Evolutionary conservation across 2,888 invertebrate genomes (phyloP).

Genomic region (Empis stercorea): DNA sequence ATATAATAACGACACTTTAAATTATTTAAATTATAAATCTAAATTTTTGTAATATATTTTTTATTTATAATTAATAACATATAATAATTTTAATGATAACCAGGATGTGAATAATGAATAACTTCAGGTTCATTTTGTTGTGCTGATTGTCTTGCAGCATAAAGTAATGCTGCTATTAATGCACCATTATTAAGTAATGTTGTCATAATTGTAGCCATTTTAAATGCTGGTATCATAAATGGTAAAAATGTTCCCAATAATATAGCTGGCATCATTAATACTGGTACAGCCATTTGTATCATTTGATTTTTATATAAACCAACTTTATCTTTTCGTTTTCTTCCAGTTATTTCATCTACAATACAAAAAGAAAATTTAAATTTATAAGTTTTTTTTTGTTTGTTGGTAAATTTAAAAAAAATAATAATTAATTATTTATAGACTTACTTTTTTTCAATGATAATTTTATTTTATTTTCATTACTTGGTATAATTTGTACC

Average conservation of each 20-base stretch:
- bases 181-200: conserved; percentile 55
- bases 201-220: conserved; percentile 48
- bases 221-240: conserved; percentile 52
- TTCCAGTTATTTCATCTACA: conserved; percentile 5
- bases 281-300: conserved; percentile 39
- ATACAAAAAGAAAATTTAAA: too few relatives aligned
- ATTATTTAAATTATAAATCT: too few relatives aligned
- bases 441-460: conserved; percentile 35
- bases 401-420: background rate
- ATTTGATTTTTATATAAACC: conserved; percentile 25
- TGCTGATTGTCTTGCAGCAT: conserved; percentile 30
- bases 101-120: conserved; percentile 24
- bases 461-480: conserved; percentile 38
- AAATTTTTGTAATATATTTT: too few relatives aligned
- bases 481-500: conserved; percentile 40
- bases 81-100: conserved; percentile 8
- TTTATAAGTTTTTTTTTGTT: too few relatives aligned
- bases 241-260: conserved; percentile 53
- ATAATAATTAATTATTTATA: background rate
- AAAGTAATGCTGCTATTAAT: conserved; percentile 42
- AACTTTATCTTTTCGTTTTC: conserved; percentile 17
- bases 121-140: conserved; percentile 26
- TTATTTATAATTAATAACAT: too few relatives aligned
- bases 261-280: conserved; percentile 47
- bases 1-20: too few relatives aligned